Evolutionary conservation across 2,888 invertebrate species (phyloP).

Genomic region (Cyclophora albipunctata): DNA sequence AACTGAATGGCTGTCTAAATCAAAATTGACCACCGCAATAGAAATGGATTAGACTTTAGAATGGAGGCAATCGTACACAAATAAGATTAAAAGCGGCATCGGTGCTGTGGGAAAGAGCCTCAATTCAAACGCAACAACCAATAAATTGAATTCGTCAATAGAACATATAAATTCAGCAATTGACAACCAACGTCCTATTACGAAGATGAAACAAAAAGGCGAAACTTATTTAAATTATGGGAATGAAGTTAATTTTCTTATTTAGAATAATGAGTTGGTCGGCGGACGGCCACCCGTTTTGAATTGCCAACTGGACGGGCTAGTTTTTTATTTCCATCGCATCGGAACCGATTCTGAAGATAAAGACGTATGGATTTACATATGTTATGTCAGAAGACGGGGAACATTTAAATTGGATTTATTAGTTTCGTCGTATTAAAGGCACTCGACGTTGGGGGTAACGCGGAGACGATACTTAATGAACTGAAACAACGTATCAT

Average conservation of each 20-base stretch:
- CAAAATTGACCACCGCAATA: background rate
- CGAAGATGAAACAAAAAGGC: constrained; percentile 26
- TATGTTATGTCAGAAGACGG: constrained; percentile 71
- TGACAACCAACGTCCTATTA: constrained; percentile 52
- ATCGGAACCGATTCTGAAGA: constrained; percentile 67
- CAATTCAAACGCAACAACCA: constrained; percentile 32
- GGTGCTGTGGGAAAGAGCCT: constrained; percentile 47
- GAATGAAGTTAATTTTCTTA: constrained; percentile 72
- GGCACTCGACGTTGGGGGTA: constrained; percentile 56
- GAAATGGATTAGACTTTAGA: background rate
- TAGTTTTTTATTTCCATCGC: constrained; percentile 48
- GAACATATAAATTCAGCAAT: constrained; percentile 58
- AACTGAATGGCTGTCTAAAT: background rate
- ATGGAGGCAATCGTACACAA: background rate
- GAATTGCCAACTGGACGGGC: constrained; percentile 57
- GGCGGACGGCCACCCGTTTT: constrained; percentile 67
- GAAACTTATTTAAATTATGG: constrained; percentile 67
- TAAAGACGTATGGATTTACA: constrained; percentile 74
- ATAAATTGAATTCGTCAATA: constrained; percentile 62
- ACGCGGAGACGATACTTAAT: constrained; percentile 13
- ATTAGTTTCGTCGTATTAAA: constrained; percentile 63
- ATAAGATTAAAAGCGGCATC: constrained; percentile 2
- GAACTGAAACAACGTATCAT: constrained; percentile 1
- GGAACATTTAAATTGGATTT: constrained; percentile 72
- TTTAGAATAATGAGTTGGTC: constrained; percentile 66